Evolutionary conservation across 2,113 vertebrate genomes (phyloP), one percentile per base, ranked within the genome.

Genomic region (Brachypteracias leptosomus): DNA sequence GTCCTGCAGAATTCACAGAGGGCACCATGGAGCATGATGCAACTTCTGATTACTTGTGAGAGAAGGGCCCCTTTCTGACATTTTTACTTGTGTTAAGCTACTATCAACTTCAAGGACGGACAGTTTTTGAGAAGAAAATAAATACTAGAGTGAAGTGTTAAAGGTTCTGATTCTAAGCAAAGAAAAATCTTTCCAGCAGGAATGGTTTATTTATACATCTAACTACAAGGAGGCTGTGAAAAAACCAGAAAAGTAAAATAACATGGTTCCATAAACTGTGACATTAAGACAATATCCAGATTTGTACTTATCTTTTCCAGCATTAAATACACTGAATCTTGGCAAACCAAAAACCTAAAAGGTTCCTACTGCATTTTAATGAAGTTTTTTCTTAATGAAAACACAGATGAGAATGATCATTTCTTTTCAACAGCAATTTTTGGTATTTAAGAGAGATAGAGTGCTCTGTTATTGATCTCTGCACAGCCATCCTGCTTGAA

Each of bases 381-480:
- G 67, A 93, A 65, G 38, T 16, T 79, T 72, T 55, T 51, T 66
- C 51, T 35, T 70, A 94, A 95, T 62, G 74, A 78, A 80, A 57
- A 85, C 28, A 81, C 21, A 51, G 36, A 36, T 17, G 28, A 90
- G 67, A 89, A 90, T 15, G 36, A 70, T 36, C 0, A 90, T 76
- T 89, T 91, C 42, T 90, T 95, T 70, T 91, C 77, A 89, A 63
- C 31, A 85, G 85, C 91, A 92, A 89, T 88, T 94, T 97, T 66
- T 91, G 91, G 92, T 91, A 94, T 96, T 98, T 97, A 97, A 95
- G 94, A 96, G 63, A 97, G 95, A 93, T 22, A 85, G 63, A 94
- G 76, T 52, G 33, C 78, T 94, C 33, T 51, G 88, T 86, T 97
- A 97, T 97, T 88, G 97, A 98, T 97, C 90, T 91, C 72, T 75